These are phyloP conservation scores for Pipistrellus pipistrellus DNA, from an alignment of 2,797 vertebrate genomes.

Conservation along the genomic window DNA sequence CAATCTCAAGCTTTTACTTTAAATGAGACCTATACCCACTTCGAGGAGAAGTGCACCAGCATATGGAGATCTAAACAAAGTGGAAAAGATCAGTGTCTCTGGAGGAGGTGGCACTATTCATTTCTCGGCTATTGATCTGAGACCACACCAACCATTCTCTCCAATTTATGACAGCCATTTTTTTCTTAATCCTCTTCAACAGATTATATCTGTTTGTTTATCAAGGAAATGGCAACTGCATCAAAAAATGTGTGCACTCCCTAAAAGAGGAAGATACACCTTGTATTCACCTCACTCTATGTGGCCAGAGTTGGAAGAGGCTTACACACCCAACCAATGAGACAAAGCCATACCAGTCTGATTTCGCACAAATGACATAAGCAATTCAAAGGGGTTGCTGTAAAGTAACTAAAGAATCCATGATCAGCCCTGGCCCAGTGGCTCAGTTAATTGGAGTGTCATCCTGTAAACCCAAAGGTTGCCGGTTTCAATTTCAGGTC, in stretches of 20 bases:
- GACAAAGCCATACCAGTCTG: neutral
- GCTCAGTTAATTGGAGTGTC: neutral
- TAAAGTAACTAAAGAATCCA: neutral
- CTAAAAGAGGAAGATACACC: neutral
- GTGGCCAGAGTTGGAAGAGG: neutral
- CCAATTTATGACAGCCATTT: constrained; percentile 82
- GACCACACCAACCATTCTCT: constrained; percentile 78
- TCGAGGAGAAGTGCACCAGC: constrained; percentile 59
- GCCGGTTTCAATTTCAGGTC: neutral
- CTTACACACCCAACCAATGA: neutral
- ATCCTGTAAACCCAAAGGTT: neutral
- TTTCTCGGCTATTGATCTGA: constrained; percentile 83
- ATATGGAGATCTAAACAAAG: constrained; percentile 66
- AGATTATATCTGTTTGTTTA: constrained; percentile 84
- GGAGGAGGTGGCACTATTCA: constrained; percentile 74
- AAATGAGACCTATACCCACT: neutral
- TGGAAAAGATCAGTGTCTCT: constrained; percentile 76
- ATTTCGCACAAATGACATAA: neutral
- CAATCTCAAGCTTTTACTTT: constrained; percentile 29
- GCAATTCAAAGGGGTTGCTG: neutral
- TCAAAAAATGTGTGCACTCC: constrained; percentile 17
- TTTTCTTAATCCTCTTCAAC: constrained; percentile 81
- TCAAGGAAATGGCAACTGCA: constrained; percentile 72
- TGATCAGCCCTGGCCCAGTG: neutral
- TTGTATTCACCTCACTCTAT: neutral